Base-by-base conservation (phyloP, 2,113 vertebrate genomes). In the Nothobranchius furzeri region DNA sequence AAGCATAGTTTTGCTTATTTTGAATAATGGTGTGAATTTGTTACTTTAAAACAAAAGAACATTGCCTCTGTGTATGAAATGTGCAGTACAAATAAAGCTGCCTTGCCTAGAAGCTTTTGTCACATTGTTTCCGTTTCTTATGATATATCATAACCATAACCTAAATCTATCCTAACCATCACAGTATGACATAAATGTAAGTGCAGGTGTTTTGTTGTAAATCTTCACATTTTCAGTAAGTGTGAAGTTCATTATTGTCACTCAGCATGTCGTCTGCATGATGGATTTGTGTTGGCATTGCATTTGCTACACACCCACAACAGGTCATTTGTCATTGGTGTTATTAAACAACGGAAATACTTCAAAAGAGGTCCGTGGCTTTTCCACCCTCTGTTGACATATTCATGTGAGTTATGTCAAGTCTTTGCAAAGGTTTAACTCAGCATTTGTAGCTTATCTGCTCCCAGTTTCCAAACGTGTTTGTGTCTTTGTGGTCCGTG, bases 131-230 rank as follows among this genome's bases (percentile, higher is more conserved):
- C 20, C 20, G 2, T 30, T 30, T 30, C 30, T 30, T 30, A 4
- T 30, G 30, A 30, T 30, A 3, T 30, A 30, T 30, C 30, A 4
- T 30, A 30, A 30, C 30, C 30, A 30, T 30, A 30, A 30, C 30
- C 30, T 30, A 3, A 4, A 30, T 3, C 30, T 3, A 30, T 30
- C 30, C 2, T 30, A 30, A 30, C 30, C 30, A 30, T 3, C 2
- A 30, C 30, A 20, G 20, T 20, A 20, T 20, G 20, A 20, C 20
- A 20, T 20, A 20, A 20, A 20, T 30, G 2, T 30, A 30, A 30
- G 54, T 88, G 85, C 76, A 76, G 48, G 4, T 64, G 72, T 73
- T 78, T 82, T 80, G 76, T 74, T 12, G 6, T 24, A 30, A 57
- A 56, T 43, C 46, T 74, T 30, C 48, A 74, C 77, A 86, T 70